Percentiles rank a stretch among this genome's conserved stretches.
These are phyloP conservation scores for Melitaea athalia DNA, from an alignment of 2,888 invertebrate species.

Conservation along the genomic window DNA sequence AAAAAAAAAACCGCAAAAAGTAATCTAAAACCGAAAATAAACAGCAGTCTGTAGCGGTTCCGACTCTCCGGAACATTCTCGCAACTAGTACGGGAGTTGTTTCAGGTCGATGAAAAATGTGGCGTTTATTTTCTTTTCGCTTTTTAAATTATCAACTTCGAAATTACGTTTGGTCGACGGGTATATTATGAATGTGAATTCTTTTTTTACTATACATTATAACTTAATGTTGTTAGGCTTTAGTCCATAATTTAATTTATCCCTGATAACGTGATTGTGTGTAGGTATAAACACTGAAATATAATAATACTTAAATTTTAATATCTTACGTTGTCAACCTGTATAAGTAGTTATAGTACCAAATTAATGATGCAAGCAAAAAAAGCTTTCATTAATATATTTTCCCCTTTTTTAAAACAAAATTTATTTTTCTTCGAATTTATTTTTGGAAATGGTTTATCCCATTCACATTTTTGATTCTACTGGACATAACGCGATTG, in stretches of 20 bases:
- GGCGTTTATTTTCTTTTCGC: background rate
- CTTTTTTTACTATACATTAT: background rate
- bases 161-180: constrained; percentile 2
- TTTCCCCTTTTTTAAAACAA: no score
- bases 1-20: constrained; percentile 31
- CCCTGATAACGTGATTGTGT: background rate
- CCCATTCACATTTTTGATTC: no score
- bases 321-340: no score
- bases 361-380: no score
- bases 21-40: constrained; percentile 26
- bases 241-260: background rate
- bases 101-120: constrained; percentile 19
- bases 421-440: no score
- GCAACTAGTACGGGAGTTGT: constrained; percentile 21
- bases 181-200: background rate
- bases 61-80: constrained; percentile 28
- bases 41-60: constrained; percentile 18
- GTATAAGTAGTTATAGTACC: no score
- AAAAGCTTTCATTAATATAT: no score
- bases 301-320: no score
- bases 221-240: background rate
- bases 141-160: constrained; percentile 6
- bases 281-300: no score
- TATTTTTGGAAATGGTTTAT: no score
- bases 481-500: no score